phyloP scores from a whole-genome alignment of 1,140 invertebrate species.

The Aphidius gifuensis region DNA sequence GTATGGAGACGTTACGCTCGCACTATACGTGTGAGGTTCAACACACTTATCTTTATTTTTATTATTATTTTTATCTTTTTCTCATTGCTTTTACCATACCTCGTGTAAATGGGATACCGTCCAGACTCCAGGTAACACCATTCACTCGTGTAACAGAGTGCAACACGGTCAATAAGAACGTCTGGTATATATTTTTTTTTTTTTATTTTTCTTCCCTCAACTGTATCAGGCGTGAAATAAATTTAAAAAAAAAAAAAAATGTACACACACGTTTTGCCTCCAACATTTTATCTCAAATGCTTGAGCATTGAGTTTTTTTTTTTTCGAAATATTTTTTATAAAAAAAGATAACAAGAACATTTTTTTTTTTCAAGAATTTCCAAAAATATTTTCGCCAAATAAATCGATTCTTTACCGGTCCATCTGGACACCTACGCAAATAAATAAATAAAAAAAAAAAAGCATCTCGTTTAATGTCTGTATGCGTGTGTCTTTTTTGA shows the following conservation, averaged over 20 bases:
- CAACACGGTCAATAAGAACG: constrained; percentile 18
- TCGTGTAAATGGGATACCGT: constrained; percentile 14
- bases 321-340: neutral
- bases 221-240: constrained; percentile 3
- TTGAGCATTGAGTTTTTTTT: constrained; percentile 18
- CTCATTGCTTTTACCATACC: neutral
- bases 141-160: constrained; percentile 13
- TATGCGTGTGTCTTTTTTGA: too few species aligned
- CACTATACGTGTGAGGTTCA: constrained; percentile 11
- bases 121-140: neutral
- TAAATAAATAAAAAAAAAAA: too few species aligned
- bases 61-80: constrained; percentile 9
- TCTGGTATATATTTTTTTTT: neutral
- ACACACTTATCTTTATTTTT: constrained; percentile 20
- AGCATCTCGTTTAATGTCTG: too few species aligned
- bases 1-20: constrained; percentile 51
- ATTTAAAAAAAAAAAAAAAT: constrained; percentile 12
- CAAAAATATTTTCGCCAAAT: constrained; percentile 16
- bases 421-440: constrained; percentile 16
- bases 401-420: constrained; percentile 17
- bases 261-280: neutral
- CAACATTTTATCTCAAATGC: constrained; percentile 18
- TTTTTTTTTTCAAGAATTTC: constrained; percentile 15
- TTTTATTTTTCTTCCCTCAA: neutral
- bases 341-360: constrained; percentile 6